Conservation (phyloP, 2,797 vertebrate species). For the Gastrophryne carolinensis region DNA sequence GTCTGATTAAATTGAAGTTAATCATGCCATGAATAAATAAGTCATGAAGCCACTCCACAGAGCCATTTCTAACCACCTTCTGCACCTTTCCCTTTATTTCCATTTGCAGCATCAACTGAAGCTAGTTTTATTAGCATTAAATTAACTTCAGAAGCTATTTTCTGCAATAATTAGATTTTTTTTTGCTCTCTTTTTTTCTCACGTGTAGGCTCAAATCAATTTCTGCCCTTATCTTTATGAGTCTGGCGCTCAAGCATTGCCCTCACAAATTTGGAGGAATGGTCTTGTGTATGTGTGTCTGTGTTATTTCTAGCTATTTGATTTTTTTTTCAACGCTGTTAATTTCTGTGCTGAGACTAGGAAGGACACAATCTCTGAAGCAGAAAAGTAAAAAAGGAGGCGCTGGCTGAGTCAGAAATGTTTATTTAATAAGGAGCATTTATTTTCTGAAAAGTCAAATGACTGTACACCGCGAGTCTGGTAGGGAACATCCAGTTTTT, state of each 20-base stretch:
- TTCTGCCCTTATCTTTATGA: conserved; percentile 50
- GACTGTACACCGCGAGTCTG: no score
- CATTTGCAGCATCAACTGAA: conserved; percentile 16
- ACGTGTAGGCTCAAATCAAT: conserved; percentile 36
- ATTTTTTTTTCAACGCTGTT: conserved; percentile 8
- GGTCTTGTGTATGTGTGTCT: conserved; percentile 27
- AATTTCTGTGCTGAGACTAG: conserved; percentile 36
- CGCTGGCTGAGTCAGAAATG: not conserved
- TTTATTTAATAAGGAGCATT: conserved; percentile 24
- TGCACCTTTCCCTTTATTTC: conserved; percentile 2
- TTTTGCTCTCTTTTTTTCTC: conserved; percentile 14
- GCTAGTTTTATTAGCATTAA: conserved; percentile 52
- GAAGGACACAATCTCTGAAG: conserved; percentile 46
- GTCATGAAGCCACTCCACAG: not conserved
- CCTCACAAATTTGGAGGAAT: conserved; percentile 41
- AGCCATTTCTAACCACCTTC: conserved; percentile 4
- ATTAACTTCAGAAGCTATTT: conserved; percentile 53
- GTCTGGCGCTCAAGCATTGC: conserved; percentile 21
- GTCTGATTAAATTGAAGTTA: no score
- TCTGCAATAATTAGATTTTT: conserved; percentile 52
- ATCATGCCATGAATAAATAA: not conserved
- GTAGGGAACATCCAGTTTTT: no score
- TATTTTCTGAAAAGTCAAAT: conserved; percentile 8
- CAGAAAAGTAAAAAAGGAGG: conserved; percentile 38
- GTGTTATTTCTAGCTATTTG: conserved; percentile 47